phyloP scores from a whole-genome alignment of 2,113 vertebrate species.

The Campylomormyrus tamandua region DNA sequence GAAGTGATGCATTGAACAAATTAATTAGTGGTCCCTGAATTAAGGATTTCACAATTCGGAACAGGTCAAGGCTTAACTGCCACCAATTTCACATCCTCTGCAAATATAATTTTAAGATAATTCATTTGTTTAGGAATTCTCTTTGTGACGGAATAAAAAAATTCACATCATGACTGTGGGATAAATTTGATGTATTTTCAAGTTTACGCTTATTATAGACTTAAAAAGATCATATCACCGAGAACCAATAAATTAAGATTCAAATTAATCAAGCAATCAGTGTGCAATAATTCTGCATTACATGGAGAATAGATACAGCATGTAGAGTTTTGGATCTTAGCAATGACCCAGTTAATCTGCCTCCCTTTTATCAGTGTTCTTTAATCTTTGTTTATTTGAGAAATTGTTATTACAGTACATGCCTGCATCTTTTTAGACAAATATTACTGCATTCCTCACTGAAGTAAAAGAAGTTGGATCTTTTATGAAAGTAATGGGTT shows the following conservation, averaged over 20 bases:
- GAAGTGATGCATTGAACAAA: not conserved
- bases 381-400: not conserved
- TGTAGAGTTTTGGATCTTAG: not conserved
- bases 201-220: not conserved
- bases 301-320: not conserved
- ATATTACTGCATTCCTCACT: not conserved
- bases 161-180: not conserved
- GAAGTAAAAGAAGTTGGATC: constrained; percentile 1
- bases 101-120: not conserved
- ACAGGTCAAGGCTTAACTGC: not conserved
- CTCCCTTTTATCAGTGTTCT: not conserved
- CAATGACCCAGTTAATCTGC: not conserved
- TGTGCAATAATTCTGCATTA: not conserved
- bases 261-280: not conserved
- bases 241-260: not conserved
- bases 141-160: not conserved
- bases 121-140: not conserved
- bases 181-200: not conserved
- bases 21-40: not conserved
- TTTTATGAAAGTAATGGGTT: constrained; percentile 3
- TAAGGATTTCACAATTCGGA: not conserved
- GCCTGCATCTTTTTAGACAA: not conserved
- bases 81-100: not conserved
- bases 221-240: not conserved
- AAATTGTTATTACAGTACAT: not conserved